Percentiles rank a stretch among this genome's conserved stretches.
Conservation (phyloP, 1,140 invertebrate genomes). For the Bemisia tabaci region DNA sequence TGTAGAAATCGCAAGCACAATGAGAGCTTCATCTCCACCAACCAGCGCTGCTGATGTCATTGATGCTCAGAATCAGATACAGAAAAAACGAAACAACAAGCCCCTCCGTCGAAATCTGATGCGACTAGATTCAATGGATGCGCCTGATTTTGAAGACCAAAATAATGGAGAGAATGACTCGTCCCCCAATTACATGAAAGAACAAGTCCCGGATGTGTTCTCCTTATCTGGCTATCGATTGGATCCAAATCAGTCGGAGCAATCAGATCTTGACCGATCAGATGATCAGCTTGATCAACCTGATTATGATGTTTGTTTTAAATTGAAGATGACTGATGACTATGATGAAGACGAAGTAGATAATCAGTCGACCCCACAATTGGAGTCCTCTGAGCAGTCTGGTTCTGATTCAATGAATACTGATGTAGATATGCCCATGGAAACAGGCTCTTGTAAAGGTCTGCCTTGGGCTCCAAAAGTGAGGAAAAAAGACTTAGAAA, state of each 20-base stretch:
- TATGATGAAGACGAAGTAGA: conserved; percentile 19
- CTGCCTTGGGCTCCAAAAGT: conserved; percentile 95
- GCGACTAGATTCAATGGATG: conserved; percentile 5
- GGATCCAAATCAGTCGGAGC: conserved; percentile 36
- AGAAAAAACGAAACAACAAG: conserved; percentile 42
- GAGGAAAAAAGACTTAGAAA: conserved; percentile 81
- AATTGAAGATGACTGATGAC: conserved; percentile 24
- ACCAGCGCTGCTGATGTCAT: conserved; percentile 82
- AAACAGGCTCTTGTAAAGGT: conserved; percentile 33
- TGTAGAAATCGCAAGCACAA: conserved; percentile 76
- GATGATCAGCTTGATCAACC: conserved; percentile 8
- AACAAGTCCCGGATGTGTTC: neutral
- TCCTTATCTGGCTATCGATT: conserved; percentile 16
- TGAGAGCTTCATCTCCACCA: conserved; percentile 90
- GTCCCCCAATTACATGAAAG: neutral
- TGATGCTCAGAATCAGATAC: conserved; percentile 71
- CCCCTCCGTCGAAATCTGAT: conserved; percentile 37
- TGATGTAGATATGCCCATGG: conserved; percentile 20
- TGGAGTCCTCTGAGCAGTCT: conserved; percentile 28
- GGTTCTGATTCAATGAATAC: conserved; percentile 39
- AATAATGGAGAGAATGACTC: neutral
- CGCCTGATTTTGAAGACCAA: neutral
- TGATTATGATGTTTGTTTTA: neutral
- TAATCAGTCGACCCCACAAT: conserved; percentile 31
- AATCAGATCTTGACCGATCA: conserved; percentile 20